Conservation (phyloP, 2,888 invertebrate genomes). For the Acanthosepion lycidas region DNA sequence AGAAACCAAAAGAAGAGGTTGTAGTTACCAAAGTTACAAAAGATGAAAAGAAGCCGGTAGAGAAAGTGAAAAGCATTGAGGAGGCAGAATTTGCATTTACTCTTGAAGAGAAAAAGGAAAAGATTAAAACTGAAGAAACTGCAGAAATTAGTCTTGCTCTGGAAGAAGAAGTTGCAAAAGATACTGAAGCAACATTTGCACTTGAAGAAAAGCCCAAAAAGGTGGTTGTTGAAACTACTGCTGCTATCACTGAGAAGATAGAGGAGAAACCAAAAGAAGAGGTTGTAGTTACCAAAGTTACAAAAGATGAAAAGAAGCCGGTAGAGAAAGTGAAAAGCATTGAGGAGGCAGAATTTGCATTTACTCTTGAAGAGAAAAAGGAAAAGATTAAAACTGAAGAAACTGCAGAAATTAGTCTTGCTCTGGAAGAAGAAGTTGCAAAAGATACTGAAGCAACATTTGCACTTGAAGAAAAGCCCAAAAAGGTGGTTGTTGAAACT, state of each 20-base stretch:
- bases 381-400: constrained; percentile 50
- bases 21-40: constrained; percentile 50
- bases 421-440: constrained; percentile 51
- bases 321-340: not conserved
- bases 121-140: not conserved
- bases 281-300: too few species aligned
- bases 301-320: too few species aligned
- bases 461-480: constrained; percentile 52
- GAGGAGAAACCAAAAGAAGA: too few species aligned
- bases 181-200: too few species aligned
- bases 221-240: too few species aligned
- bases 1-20: constrained; percentile 41
- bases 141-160: constrained; percentile 40
- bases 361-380: constrained; percentile 41
- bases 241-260: too few species aligned
- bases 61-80: not conserved
- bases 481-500: constrained; percentile 78
- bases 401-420: constrained; percentile 50
- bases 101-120: not conserved
- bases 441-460: constrained; percentile 53
- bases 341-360: constrained; percentile 33
- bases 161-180: not conserved
- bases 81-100: constrained; percentile 51
- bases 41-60: constrained; percentile 47
- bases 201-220: too few species aligned